Evolutionary conservation across 2,888 invertebrate genomes (phyloP).

Genomic region (Ochlodes sylvanus): DNA sequence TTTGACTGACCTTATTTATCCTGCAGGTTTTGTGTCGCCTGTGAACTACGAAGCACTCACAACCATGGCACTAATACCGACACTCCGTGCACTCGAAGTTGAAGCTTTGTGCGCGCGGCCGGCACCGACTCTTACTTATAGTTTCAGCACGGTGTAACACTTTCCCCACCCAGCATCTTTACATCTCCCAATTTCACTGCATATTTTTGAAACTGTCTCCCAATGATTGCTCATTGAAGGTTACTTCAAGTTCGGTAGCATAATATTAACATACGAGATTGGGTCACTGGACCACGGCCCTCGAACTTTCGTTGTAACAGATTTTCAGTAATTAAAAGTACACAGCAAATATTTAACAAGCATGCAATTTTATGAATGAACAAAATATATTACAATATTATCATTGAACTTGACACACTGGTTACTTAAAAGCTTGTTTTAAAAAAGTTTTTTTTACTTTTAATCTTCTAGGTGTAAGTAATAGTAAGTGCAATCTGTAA

Average conservation of each 20-base stretch:
- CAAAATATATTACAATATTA: no score
- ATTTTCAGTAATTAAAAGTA: no score
- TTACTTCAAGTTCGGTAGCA: neutral
- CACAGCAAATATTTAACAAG: no score
- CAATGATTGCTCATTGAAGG: constrained; percentile 1
- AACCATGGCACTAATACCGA: constrained; percentile 33
- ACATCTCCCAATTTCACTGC: constrained; percentile 49
- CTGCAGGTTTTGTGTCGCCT: neutral
- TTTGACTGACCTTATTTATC: neutral
- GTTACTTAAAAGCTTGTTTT: no score
- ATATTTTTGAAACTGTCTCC: constrained; percentile 20
- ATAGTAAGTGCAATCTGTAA: no score
- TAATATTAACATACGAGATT: neutral
- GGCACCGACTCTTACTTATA: constrained; percentile 73
- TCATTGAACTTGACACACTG: no score
- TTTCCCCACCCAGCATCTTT: constrained; percentile 75
- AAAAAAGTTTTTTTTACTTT: no score
- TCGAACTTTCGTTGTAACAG: neutral
- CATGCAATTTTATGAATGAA: no score
- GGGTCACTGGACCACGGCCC: neutral
- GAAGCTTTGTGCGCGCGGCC: constrained; percentile 67
- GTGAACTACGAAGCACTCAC: constrained; percentile 35
- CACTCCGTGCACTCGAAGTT: constrained; percentile 45
- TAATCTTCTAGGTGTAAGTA: no score
- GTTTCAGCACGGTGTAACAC: constrained; percentile 72